Evolutionary conservation across 1,140 invertebrate genomes (phyloP).

Genomic region (Pseudomyrmex pallidus): DNA sequence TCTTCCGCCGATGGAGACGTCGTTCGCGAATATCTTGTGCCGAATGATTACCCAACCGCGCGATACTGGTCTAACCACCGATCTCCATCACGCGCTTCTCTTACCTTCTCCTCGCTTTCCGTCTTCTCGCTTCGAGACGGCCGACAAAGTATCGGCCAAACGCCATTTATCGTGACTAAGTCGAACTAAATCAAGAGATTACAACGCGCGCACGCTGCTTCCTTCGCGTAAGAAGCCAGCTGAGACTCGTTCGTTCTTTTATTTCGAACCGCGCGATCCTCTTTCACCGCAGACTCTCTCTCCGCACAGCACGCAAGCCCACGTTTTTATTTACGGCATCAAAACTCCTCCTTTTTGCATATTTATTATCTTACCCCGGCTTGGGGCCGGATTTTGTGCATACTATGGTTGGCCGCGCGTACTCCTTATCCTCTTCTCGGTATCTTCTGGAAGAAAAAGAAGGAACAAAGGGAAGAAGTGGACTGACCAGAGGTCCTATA

Average conservation of each 20-base stretch:
- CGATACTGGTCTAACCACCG: slow-evolving; percentile 23
- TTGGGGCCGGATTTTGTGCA: slow-evolving; percentile 55
- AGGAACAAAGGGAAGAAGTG: neutral
- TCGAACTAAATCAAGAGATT: slow-evolving; percentile 79
- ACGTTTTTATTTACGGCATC: slow-evolving; percentile 73
- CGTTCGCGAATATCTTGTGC: slow-evolving; percentile 53
- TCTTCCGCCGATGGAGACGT: slow-evolving; percentile 66
- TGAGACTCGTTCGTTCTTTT: slow-evolving; percentile 47
- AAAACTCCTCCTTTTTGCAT: slow-evolving; percentile 72
- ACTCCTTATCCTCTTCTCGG: slow-evolving; percentile 27
- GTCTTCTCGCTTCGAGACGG: slow-evolving; percentile 30
- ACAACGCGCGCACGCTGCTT: slow-evolving; percentile 54
- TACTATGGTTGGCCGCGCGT: slow-evolving; percentile 44
- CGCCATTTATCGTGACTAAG: slow-evolving; percentile 46
- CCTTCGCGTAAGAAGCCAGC: slow-evolving; percentile 20
- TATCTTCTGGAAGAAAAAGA: slow-evolving; percentile 42
- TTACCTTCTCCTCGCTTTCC: too few relatives aligned
- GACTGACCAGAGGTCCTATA: slow-evolving; percentile 3
- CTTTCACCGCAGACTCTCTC: slow-evolving; percentile 46
- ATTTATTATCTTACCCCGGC: slow-evolving; percentile 69
- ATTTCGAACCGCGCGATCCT: slow-evolving; percentile 57
- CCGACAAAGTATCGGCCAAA: slow-evolving; percentile 49
- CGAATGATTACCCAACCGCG: slow-evolving; percentile 35
- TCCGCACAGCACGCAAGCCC: slow-evolving; percentile 59
- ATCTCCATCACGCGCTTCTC: neutral